Evolutionary conservation across 2,797 vertebrate species (phyloP).

Genomic region (Rhabdomys pumilio): DNA sequence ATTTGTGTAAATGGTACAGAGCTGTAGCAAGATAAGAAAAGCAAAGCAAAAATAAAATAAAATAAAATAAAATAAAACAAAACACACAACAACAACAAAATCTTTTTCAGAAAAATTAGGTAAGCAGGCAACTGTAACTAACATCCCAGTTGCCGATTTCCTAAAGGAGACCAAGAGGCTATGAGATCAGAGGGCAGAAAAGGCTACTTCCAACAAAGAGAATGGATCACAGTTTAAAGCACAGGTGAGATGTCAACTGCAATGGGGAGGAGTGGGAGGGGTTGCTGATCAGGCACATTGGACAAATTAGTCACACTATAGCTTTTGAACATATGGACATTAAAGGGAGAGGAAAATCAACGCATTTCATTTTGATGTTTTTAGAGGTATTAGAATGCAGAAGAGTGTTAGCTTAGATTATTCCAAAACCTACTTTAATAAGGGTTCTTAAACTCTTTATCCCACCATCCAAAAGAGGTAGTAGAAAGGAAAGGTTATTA

Average conservation of each 20-base stretch:
- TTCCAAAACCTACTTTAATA: background rate
- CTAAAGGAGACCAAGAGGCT: background rate
- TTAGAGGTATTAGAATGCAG: background rate
- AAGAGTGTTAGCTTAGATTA: background rate
- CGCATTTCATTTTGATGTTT: background rate
- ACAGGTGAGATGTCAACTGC: background rate
- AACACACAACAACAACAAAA: background rate
- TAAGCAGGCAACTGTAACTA: background rate
- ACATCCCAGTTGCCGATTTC: background rate
- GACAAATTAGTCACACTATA: background rate
- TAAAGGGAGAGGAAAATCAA: rapidly evolving
- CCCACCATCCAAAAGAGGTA: background rate
- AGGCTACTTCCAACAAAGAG: background rate
- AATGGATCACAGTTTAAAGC: background rate
- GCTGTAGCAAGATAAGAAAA: background rate
- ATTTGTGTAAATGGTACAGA: background rate
- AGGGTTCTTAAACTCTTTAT: background rate
- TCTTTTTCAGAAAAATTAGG: conserved; percentile 13
- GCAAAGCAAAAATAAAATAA: background rate
- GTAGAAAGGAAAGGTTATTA: background rate
- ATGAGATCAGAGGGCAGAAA: background rate
- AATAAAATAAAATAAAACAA: background rate
- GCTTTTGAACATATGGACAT: background rate
- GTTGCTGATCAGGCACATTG: background rate
- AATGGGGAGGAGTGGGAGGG: rapidly evolving